phyloP scores from a whole-genome alignment of 2,797 vertebrate genomes.

The Adrianichthys oophorus region DNA sequence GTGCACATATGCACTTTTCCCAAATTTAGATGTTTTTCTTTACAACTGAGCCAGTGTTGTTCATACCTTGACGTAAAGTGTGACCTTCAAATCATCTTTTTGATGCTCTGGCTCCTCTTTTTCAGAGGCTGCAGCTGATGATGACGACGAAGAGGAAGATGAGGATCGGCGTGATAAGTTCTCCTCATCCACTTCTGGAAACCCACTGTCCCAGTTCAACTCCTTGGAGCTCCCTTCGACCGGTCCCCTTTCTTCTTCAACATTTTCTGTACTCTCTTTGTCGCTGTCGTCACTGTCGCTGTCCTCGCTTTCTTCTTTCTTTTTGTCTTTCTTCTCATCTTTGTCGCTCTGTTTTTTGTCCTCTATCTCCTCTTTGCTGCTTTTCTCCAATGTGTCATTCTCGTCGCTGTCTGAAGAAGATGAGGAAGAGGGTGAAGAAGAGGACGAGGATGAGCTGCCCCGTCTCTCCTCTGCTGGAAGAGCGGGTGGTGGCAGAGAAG shows the following conservation, averaged over 20 bases:
- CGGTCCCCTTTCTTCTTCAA: slow-evolving; percentile 3
- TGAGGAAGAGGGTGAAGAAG: slow-evolving; percentile 31
- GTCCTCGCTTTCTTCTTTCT: not conserved
- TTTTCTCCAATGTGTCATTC: not conserved
- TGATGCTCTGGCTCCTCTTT: slow-evolving; percentile 12
- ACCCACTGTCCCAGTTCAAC: slow-evolving; percentile 5
- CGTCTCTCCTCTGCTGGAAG: slow-evolving; percentile 1
- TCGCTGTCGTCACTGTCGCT: not conserved
- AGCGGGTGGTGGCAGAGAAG: slow-evolving; percentile 16
- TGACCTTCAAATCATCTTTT: not conserved
- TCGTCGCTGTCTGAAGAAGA: slow-evolving; percentile 21
- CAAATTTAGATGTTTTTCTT: not conserved
- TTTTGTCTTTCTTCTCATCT: slow-evolving; percentile 3
- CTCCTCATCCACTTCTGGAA: not conserved
- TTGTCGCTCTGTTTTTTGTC: not conserved
- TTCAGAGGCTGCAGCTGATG: slow-evolving; percentile 38
- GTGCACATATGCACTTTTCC: not conserved
- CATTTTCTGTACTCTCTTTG: not conserved
- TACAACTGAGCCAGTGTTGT: not conserved
- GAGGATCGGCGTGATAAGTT: slow-evolving; percentile 46
- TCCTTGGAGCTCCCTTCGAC: not conserved
- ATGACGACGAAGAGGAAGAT: slow-evolving; percentile 52
- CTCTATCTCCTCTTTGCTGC: not conserved
- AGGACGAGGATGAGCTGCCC: slow-evolving; percentile 43
- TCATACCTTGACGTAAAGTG: slow-evolving; percentile 58